These are phyloP conservation scores for Prionace glauca DNA, from an alignment of 2,797 vertebrate species.

Conservation along the genomic window DNA sequence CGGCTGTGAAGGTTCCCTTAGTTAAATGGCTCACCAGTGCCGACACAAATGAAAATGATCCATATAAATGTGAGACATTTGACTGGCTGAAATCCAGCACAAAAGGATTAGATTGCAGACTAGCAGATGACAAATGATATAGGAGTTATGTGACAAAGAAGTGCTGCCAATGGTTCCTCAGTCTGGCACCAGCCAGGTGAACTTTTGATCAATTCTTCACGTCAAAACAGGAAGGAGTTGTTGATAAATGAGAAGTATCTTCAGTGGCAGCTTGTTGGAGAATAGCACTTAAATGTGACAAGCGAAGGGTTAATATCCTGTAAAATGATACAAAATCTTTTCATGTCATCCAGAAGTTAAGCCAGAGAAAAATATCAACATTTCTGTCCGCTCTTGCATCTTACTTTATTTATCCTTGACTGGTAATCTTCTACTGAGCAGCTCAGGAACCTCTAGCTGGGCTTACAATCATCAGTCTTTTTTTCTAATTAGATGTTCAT, in stretches of 20 bases:
- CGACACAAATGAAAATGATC: not conserved
- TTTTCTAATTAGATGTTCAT: not conserved
- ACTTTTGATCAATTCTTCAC: not conserved
- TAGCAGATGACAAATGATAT: not conserved
- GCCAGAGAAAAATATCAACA: not conserved
- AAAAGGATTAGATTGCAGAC: not conserved
- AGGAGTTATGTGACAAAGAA: not conserved
- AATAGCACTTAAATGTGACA: not conserved
- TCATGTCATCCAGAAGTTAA: not conserved
- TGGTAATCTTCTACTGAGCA: not conserved
- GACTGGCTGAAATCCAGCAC: not conserved
- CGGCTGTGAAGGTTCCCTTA: not conserved
- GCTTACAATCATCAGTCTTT: not conserved
- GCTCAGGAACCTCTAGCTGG: not conserved
- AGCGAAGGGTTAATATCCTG: not conserved
- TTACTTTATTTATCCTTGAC: not conserved
- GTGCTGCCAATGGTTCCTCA: not conserved
- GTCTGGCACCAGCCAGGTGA: not conserved
- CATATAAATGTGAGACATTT: not conserved
- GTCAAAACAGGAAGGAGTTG: not conserved
- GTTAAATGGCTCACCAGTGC: not conserved
- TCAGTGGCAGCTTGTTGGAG: not conserved
- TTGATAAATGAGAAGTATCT: not conserved
- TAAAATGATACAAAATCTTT: not conserved
- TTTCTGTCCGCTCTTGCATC: not conserved